phyloP scores from a whole-genome alignment of 2,113 vertebrate species.

The Ranitomeya imitator region DNA sequence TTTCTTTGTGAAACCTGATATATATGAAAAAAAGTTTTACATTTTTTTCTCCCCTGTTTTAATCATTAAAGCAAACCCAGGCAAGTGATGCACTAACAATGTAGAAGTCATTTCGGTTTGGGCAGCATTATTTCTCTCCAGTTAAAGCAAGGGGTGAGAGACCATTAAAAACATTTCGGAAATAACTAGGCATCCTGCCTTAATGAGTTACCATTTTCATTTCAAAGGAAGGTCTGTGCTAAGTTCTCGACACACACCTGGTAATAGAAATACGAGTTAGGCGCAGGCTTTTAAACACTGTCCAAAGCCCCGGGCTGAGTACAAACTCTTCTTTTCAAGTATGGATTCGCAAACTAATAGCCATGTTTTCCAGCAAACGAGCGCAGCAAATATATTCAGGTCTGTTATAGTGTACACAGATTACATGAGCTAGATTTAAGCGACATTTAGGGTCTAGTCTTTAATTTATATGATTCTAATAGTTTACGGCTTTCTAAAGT shows the following conservation, averaged over 20 bases:
- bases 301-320: constrained; percentile 70
- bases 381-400: constrained; percentile 63
- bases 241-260: constrained; percentile 70
- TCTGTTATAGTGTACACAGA: constrained; percentile 41
- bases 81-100: constrained; percentile 64
- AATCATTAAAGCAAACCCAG: constrained; percentile 61
- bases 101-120: constrained; percentile 71
- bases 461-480: constrained; percentile 73
- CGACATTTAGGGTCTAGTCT: constrained; percentile 65
- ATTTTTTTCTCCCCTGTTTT: constrained; percentile 56
- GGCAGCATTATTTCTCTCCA: constrained; percentile 65
- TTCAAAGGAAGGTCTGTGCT: constrained; percentile 62
- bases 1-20: no score
- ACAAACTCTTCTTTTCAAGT: constrained; percentile 72
- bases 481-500: constrained; percentile 74
- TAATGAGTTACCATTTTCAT: constrained; percentile 64
- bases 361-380: constrained; percentile 71
- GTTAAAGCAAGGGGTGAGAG: constrained; percentile 64
- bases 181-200: constrained; percentile 66
- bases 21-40: constrained; percentile 14
- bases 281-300: constrained; percentile 70
- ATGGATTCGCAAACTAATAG: constrained; percentile 62
- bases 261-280: constrained; percentile 69
- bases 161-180: constrained; percentile 64
- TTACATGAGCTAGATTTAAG: constrained; percentile 60